A percentile compares a stretch with the other conserved stretches of the same genome.
Evolutionary conservation across 2,113 vertebrate species (phyloP).

Genomic region (Piprites chloris): DNA sequence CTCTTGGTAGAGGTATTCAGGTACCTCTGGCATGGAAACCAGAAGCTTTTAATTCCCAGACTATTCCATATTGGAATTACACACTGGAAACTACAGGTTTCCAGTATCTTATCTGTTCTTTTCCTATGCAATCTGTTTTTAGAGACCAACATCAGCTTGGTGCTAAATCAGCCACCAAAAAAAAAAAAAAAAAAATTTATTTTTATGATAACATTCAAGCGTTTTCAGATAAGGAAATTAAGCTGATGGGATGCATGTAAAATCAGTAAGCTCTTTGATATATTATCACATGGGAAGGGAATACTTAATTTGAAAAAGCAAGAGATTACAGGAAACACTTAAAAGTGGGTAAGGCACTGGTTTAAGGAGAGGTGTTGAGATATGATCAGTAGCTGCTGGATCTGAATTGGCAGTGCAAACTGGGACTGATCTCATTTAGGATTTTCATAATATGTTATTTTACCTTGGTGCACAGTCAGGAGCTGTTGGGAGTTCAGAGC

Average conservation of each 20-base stretch:
- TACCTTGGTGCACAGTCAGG: neutral
- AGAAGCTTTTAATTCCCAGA: neutral
- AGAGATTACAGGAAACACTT: conserved; percentile 6
- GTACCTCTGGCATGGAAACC: neutral
- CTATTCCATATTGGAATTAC: neutral
- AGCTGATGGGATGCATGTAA: neutral
- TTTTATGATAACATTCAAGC: conserved; percentile 23
- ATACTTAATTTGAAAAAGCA: conserved; percentile 12
- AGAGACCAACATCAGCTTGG: neutral
- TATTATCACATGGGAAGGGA: conserved; percentile 2
- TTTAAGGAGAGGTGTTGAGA: conserved; percentile 6
- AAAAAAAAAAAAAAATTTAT: neutral
- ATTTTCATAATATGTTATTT: neutral
- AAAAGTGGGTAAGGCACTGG: neutral
- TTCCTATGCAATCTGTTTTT: neutral
- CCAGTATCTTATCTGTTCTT: neutral
- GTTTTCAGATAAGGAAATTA: conserved; percentile 52
- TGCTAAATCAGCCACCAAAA: neutral
- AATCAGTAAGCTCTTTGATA: conserved; percentile 36
- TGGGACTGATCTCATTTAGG: neutral
- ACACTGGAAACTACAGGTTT: neutral
- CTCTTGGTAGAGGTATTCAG: neutral
- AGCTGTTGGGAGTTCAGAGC: neutral
- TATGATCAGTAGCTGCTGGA: neutral
- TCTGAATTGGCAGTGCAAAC: neutral